phyloP scores from a whole-genome alignment of 2,113 vertebrate species.

The Anolis carolinensis region DNA sequence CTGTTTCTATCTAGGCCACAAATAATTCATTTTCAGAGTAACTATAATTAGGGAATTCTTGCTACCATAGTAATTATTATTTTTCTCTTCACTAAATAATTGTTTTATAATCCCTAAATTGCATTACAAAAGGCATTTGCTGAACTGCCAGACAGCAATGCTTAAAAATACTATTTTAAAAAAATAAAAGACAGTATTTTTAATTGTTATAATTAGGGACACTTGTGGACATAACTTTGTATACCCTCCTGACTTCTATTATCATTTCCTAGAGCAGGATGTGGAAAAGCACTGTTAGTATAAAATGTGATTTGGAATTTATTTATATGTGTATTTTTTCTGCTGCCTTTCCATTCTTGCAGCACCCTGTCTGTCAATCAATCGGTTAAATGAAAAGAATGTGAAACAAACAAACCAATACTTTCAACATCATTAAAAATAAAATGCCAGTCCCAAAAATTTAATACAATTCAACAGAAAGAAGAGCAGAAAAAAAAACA shows the following conservation, averaged over 20 bases:
- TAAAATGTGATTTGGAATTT: background rate
- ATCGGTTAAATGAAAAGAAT: background rate
- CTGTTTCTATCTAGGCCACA: background rate
- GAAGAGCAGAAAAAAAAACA: background rate
- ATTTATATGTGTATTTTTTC: background rate
- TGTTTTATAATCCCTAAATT: background rate
- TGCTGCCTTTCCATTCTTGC: background rate
- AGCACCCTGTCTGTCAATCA: background rate
- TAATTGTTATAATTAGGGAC: background rate
- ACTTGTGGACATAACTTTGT: background rate
- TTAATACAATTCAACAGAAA: background rate
- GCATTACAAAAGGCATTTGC: background rate
- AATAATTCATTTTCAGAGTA: slow-evolving; percentile 25
- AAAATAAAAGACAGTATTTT: background rate
- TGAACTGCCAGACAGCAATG: background rate
- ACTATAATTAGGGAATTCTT: slow-evolving; percentile 18
- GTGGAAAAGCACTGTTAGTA: background rate
- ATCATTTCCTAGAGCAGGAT: background rate
- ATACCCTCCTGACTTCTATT: background rate
- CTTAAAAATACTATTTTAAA: background rate
- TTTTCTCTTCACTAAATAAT: slow-evolving; percentile 30
- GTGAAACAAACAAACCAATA: background rate
- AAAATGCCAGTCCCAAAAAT: background rate
- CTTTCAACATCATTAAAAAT: background rate
- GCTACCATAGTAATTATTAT: slow-evolving; percentile 25